Conservation (phyloP, 2,888 invertebrate species). For the Ornithoptera priamus region DNA sequence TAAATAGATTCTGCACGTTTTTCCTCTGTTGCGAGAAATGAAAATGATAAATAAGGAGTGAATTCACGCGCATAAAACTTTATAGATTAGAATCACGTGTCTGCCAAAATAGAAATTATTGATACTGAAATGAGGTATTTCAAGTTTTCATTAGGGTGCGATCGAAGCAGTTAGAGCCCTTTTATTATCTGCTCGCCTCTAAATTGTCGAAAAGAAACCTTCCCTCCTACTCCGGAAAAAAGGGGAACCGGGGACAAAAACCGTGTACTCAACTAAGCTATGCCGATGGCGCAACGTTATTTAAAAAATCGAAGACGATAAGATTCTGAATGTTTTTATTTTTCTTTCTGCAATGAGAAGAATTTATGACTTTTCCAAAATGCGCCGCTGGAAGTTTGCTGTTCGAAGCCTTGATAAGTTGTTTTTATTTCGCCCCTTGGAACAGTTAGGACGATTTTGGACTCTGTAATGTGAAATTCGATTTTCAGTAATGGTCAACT, state of each 20-base stretch:
- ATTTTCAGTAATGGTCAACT: constrained; percentile 80
- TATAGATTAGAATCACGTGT: constrained; percentile 33
- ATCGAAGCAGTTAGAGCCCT: constrained; percentile 78
- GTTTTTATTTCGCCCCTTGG: constrained; percentile 70
- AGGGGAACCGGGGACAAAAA: constrained; percentile 72
- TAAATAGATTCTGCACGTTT: too few relatives aligned
- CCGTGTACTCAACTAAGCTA: constrained; percentile 71
- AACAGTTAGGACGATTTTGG: constrained; percentile 58
- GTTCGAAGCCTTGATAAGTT: constrained; percentile 63
- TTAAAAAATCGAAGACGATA: constrained; percentile 79
- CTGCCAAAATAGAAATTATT: constrained; percentile 59
- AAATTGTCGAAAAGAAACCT: constrained; percentile 79
- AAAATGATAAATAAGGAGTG: too few relatives aligned
- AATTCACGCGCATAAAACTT: constrained; percentile 7
- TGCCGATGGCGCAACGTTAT: constrained; percentile 72
- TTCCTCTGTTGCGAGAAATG: too few relatives aligned
- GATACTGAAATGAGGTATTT: constrained; percentile 72
- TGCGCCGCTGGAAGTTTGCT: constrained; percentile 71
- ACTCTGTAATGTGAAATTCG: constrained; percentile 76
- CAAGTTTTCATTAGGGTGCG: constrained; percentile 78
- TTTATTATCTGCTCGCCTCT: constrained; percentile 79
- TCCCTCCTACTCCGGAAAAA: constrained; percentile 67
- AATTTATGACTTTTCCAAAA: constrained; percentile 74
- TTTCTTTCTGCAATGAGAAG: constrained; percentile 65
- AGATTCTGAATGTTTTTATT: constrained; percentile 76